Evolutionary conservation across 2,797 vertebrate genomes (phyloP), one percentile per base, ranked within the genome.

Genomic region (Yasuhikotakia modesta): DNA sequence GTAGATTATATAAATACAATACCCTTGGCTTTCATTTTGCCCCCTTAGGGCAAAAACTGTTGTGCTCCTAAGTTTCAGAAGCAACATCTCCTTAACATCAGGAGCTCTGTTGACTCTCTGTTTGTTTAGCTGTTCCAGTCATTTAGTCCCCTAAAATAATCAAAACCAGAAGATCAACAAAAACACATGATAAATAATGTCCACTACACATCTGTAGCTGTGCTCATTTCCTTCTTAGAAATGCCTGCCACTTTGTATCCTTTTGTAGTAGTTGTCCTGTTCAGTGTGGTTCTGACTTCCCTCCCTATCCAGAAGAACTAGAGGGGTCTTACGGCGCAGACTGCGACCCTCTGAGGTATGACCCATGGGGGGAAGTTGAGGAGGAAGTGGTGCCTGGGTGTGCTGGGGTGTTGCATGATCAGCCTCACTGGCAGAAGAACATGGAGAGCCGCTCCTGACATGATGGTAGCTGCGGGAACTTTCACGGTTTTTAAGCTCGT

Each of bases 191-290:
- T 67, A 63, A 76, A 71, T 32, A 45, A 52, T 45, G 82, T 70
- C 52, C 76, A 76, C 22, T 45, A 55, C 70, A 52, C 76, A 61
- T 78, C 35, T 63, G 27, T 80, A 60, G 72, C 65, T 64, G 79
- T 79, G 72, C 63, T 64, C 85, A 95, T 78, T n/a, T n/a, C n/a
- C n/a, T n/a, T 97, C 96, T 85, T 95, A 93, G 81, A 90, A 92
- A 65, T 94, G 88, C 8, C 92, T 86, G 1, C 86, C 79, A 0
- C 85, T 87, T 16, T 94, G 93, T 85, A 94, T 89, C 70, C 93
- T 94, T 81, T 92, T 92, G 81, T 93, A 95, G 87, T 92, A 95
- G 0, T 88, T 85, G 32, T 85, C 83, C 64, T 82, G 81, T 58
- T 81, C 80, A 84, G 39, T 94, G 93, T 0, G 81, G 84, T 61